phyloP scores from a whole-genome alignment of 2,113 vertebrate species.

The human region DNA sequence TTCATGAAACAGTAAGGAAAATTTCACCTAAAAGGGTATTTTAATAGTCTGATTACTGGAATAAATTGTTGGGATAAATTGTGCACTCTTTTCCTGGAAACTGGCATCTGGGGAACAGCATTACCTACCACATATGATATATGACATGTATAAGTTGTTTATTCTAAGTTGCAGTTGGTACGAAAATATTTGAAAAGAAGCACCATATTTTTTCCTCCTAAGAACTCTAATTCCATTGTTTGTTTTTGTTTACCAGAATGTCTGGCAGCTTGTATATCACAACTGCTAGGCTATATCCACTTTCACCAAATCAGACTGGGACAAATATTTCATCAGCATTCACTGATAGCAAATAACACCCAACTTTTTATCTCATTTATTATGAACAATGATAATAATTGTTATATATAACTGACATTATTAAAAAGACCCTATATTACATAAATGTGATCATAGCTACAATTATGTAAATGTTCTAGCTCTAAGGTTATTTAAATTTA shows the following conservation, averaged over 20 bases:
- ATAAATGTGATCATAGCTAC: not conserved
- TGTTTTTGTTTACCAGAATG: conserved; percentile 63
- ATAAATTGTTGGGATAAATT: conserved; percentile 84
- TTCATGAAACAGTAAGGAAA: conserved; percentile 80
- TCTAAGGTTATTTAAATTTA: not conserved
- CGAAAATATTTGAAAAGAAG: conserved; percentile 57
- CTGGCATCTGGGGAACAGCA: conserved; percentile 83
- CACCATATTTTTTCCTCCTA: conserved; percentile 45
- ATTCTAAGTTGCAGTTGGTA: conserved; percentile 40
- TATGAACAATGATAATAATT: not conserved
- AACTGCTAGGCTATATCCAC: conserved; percentile 62
- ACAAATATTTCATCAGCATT: not conserved
- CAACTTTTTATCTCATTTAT: not conserved
- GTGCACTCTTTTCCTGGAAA: conserved; percentile 80
- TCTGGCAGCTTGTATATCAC: conserved; percentile 5
- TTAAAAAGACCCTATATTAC: not conserved
- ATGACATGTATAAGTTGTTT: not conserved
- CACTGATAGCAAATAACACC: not conserved
- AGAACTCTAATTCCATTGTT: conserved; percentile 57
- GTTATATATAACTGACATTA: not conserved
- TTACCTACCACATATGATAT: conserved; percentile 72
- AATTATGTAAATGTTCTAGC: not conserved
- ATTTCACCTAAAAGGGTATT: conserved; percentile 85
- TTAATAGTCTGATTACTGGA: conserved; percentile 84
- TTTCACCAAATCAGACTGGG: conserved; percentile 40